Percentiles rank a stretch among this genome's conserved stretches.
phyloP scores from a whole-genome alignment of 2,113 vertebrate genomes.

The Solea solea region DNA sequence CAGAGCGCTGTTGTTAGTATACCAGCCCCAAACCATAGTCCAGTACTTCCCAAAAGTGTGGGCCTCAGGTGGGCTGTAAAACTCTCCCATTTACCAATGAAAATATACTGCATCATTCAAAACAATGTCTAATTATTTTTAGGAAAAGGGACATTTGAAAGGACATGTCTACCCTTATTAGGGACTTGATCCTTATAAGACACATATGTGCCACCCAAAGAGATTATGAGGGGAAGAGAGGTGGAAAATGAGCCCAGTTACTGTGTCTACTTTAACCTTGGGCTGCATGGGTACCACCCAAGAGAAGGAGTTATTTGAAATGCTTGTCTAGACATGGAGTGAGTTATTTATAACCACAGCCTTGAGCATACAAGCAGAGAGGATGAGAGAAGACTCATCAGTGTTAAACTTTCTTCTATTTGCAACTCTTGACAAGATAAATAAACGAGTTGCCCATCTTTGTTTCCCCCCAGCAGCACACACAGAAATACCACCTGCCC shows the following conservation, averaged over 20 bases:
- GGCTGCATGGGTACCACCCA: conserved; percentile 13
- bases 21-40: not conserved
- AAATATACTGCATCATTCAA: too few species aligned
- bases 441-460: conserved; percentile 6
- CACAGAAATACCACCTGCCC: conserved; percentile 31
- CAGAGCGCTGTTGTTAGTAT: not conserved
- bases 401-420: conserved; percentile 5
- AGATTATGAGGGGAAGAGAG: not conserved
- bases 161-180: not conserved
- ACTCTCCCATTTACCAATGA: too few species aligned
- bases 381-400: not conserved
- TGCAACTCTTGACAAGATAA: not conserved
- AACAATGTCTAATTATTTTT: not conserved
- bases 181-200: not conserved
- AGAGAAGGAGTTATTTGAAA: conserved; percentile 21
- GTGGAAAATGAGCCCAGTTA: conserved; percentile 11
- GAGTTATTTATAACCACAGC: conserved; percentile 47
- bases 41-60: too few species aligned
- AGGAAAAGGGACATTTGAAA: conserved; percentile 4
- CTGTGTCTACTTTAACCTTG: conserved; percentile 17
- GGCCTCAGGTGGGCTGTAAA: too few species aligned
- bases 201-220: conserved; percentile 11
- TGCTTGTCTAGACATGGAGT: conserved; percentile 41
- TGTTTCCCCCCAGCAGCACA: conserved; percentile 12
- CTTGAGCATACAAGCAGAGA: conserved; percentile 14